Evolutionary conservation across 2,113 vertebrate species (phyloP).

Genomic region (Coracopsis vasa): DNA sequence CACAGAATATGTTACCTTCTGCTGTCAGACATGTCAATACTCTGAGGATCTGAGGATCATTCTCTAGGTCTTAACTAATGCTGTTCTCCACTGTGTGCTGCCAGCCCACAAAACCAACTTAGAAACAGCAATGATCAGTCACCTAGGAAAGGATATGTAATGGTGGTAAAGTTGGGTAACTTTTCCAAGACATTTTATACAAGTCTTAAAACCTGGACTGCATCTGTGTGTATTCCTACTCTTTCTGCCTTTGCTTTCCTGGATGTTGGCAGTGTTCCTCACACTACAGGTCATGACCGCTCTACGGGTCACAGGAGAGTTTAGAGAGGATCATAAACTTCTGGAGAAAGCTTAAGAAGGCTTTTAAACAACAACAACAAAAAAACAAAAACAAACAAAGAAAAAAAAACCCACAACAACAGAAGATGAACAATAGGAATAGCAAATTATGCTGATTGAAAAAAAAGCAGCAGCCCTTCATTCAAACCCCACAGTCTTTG

Average conservation of each 20-base stretch:
- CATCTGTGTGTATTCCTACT: background rate
- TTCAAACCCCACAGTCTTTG: background rate
- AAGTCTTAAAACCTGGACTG: background rate
- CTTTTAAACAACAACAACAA: background rate
- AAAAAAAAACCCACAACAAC: background rate
- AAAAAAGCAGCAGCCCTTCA: background rate
- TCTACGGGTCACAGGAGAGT: background rate
- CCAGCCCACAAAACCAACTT: background rate
- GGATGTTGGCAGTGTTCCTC: background rate
- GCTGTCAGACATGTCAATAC: background rate
- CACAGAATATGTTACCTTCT: background rate
- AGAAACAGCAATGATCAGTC: background rate
- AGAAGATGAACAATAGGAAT: background rate
- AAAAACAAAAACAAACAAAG: too few relatives aligned
- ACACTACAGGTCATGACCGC: background rate
- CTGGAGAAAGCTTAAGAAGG: background rate
- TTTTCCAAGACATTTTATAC: background rate
- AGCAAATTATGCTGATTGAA: background rate
- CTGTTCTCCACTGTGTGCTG: background rate
- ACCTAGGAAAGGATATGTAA: background rate
- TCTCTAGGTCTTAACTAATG: background rate
- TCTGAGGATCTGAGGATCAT: fast-evolving
- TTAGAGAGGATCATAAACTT: background rate
- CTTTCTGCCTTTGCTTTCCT: background rate
- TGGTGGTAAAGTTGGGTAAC: background rate